Conservation (phyloP, 2,113 vertebrate genomes). For the Rana temporaria region DNA sequence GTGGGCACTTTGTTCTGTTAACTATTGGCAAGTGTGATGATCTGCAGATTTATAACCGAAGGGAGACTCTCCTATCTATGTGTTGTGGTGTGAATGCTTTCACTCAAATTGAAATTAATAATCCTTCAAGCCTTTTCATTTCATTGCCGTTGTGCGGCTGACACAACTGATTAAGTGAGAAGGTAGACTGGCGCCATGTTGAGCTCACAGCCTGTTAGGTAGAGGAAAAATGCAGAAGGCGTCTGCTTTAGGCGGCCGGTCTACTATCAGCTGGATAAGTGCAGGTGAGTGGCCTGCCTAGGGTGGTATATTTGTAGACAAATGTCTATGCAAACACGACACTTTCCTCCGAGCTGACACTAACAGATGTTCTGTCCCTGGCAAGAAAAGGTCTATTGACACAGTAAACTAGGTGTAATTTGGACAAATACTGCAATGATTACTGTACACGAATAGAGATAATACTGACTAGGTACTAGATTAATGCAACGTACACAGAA, state of each 20-base stretch:
- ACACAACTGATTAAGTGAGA: conserved; percentile 66
- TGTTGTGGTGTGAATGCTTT: conserved; percentile 48
- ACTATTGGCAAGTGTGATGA: neutral
- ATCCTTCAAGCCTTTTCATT: conserved; percentile 57
- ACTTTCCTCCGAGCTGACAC: conserved; percentile 61
- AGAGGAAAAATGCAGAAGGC: conserved; percentile 59
- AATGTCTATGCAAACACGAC: conserved; percentile 73
- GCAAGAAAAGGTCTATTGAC: conserved; percentile 69
- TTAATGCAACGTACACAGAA: conserved; percentile 49
- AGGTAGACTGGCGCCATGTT: conserved; percentile 67
- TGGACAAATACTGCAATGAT: conserved; percentile 74
- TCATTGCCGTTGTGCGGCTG: neutral
- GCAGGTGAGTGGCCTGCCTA: conserved; percentile 61
- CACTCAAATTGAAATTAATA: conserved; percentile 59
- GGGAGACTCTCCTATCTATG: conserved; percentile 41
- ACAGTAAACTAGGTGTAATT: conserved; percentile 78
- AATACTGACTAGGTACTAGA: conserved; percentile 59
- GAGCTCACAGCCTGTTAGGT: conserved; percentile 57
- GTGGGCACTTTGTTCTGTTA: neutral
- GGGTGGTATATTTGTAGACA: conserved; percentile 73
- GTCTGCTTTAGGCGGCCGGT: conserved; percentile 59
- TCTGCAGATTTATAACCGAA: conserved; percentile 52
- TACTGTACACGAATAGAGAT: conserved; percentile 65
- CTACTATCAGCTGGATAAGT: conserved; percentile 59
- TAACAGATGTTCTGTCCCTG: conserved; percentile 74